Percentiles rank a stretch among this genome's conserved stretches.
These are phyloP conservation scores for Hyperoplus lanceolatus DNA, from an alignment of 2,797 vertebrate genomes.

Conservation along the genomic window DNA sequence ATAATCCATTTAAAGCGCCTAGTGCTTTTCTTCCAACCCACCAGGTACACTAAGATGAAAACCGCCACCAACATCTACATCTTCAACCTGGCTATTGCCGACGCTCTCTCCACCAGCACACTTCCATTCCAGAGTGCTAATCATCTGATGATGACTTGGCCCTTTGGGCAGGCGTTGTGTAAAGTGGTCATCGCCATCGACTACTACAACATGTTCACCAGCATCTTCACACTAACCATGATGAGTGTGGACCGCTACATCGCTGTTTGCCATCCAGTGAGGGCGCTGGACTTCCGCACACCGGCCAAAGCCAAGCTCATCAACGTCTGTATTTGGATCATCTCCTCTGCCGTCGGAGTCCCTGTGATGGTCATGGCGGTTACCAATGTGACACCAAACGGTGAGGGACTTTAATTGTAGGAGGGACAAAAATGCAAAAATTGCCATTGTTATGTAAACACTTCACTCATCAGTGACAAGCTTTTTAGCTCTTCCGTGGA, in stretches of 20 bases:
- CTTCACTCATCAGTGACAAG: not conserved
- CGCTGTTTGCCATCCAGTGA: slow-evolving; percentile 95
- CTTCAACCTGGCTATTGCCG: slow-evolving; percentile 96
- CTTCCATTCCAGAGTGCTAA: slow-evolving; percentile 98
- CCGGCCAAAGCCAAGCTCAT: slow-evolving; percentile 95
- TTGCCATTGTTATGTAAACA: not conserved
- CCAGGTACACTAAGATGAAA: slow-evolving; percentile 98
- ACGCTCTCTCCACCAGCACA: slow-evolving; percentile 94
- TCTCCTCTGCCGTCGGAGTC: slow-evolving; percentile 93
- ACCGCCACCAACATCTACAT: slow-evolving; percentile 99
- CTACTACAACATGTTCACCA: slow-evolving; percentile 99
- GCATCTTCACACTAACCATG: slow-evolving; percentile 98
- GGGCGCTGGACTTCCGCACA: slow-evolving; percentile 94
- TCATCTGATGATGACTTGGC: slow-evolving; percentile 96
- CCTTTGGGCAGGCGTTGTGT: slow-evolving; percentile 93
- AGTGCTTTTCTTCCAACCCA: slow-evolving; percentile 23
- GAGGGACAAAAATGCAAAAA: slow-evolving; percentile 11
- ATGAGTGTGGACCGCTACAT: slow-evolving; percentile 98
- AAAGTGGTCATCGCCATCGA: slow-evolving; percentile 95
- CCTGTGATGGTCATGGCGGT: slow-evolving; percentile 96
- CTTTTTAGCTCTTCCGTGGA: not conserved
- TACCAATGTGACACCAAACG: slow-evolving; percentile 84
- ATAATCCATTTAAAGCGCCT: not conserved
- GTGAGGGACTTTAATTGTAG: slow-evolving; percentile 57
- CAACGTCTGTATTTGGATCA: slow-evolving; percentile 96